Percentiles rank a stretch among this genome's conserved stretches.
Conservation (phyloP, 64 coral and sea anemone species). For the Montipora sp. region DNA sequence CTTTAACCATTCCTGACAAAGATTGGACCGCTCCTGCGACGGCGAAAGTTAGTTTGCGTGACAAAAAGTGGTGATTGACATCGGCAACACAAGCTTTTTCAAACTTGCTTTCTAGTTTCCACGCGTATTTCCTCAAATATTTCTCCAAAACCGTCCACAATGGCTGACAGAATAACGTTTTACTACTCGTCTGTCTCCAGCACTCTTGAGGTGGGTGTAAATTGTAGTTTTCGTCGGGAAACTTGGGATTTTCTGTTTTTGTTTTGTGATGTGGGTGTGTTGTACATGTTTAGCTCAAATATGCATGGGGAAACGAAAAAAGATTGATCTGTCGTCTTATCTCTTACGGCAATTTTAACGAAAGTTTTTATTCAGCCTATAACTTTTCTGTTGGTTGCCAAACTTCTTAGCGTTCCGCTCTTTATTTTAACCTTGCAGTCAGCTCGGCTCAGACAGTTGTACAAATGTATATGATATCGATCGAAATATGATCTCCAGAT, state of each 20-base stretch:
- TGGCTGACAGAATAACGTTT: slow-evolving; percentile 48
- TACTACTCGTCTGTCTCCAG: slow-evolving; percentile 72
- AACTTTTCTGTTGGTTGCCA: neutral
- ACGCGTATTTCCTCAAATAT: neutral
- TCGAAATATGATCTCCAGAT: neutral
- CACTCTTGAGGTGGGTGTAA: slow-evolving; percentile 68
- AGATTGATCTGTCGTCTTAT: neutral
- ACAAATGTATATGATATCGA: neutral
- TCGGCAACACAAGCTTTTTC: neutral
- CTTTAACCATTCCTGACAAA: neutral
- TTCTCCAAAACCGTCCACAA: slow-evolving; percentile 4
- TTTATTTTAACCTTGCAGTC: neutral
- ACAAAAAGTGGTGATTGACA: slow-evolving; percentile 12
- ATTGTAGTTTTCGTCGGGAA: neutral
- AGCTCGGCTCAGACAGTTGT: no score
- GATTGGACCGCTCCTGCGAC: neutral
- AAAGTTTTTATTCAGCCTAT: neutral
- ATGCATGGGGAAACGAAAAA: no score
- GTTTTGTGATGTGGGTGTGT: neutral
- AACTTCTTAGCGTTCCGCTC: neutral
- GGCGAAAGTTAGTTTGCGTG: neutral
- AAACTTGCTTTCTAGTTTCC: neutral
- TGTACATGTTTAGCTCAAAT: neutral
- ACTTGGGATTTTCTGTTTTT: neutral
- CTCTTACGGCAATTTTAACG: neutral